Evolutionary conservation across 2,797 vertebrate species (phyloP), one percentile per base, ranked within the genome.

Genomic region (Benthosema pterotum): DNA sequence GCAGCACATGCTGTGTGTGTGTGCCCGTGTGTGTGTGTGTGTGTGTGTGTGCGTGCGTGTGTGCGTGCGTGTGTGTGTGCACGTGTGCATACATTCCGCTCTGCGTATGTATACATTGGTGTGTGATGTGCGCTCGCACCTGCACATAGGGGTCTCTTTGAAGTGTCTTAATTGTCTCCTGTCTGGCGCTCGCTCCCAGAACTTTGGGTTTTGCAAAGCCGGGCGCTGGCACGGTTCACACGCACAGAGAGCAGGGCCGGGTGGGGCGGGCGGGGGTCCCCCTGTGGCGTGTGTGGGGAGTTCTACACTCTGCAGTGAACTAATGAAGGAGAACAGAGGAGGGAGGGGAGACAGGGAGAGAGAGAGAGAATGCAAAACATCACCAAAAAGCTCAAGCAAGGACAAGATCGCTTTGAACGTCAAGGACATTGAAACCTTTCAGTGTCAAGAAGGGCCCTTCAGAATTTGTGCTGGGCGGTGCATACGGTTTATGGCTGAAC

Each of bases 111-210:
- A 42, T 69, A 63, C 57, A 42, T 67, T 62, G 46, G 60, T 67
- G 67, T 69, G 57, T 65, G 54, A 71, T 52, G 64, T n/a, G 43
- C 47, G 61, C 61, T 80, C 68, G 71, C 83, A 90, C 77, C 83
- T 89, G 76, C 60, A 64, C 16, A 54, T 54, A 49, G 43, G 48
- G 67, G 65, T 53, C 48, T 63, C 75, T 90, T 90, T 88, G 85
- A 87, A 80, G 86, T 75, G 18, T 11, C 49, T 3, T 74, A 67
- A 83, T 79, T 28, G 45, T 87, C 65, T 79, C 65, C 69, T 77
- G 65, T 71, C 65, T 63, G 67, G 63, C 22, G 22, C 22, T 25
- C 22, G 3, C 69, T 75, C 53, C 47, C 71, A 51, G 53, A 72
- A 76, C 76, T 59, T 57, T 15, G 54, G 18, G n/a, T n/a, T n/a